phyloP scores from a whole-genome alignment of 1,140 invertebrate species.

The Tyrophagus putrescentiae region DNA sequence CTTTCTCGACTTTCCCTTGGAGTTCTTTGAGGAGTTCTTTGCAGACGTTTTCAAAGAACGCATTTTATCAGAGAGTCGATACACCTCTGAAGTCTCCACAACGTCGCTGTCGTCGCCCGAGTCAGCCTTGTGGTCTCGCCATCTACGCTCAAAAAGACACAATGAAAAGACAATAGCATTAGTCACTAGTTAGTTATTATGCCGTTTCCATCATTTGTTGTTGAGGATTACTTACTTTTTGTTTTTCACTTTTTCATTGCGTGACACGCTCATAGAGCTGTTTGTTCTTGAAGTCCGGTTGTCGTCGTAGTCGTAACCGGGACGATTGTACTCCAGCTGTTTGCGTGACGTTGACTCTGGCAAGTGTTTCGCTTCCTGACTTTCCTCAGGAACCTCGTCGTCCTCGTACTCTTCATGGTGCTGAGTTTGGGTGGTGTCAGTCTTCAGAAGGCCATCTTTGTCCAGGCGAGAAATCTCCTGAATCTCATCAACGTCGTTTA shows the following conservation, averaged over 20 bases:
- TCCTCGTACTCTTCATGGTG: constrained; percentile 43
- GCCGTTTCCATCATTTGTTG: neutral
- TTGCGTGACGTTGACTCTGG: constrained; percentile 36
- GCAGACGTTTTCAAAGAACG: neutral
- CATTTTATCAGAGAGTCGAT: constrained; percentile 2
- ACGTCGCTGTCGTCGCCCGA: constrained; percentile 44
- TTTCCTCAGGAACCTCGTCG: constrained; percentile 53
- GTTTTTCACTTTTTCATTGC: constrained; percentile 4
- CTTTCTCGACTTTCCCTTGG: constrained; percentile 8
- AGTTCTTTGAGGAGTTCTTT: neutral
- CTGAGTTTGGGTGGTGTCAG: constrained; percentile 44
- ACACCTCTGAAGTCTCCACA: constrained; percentile 19
- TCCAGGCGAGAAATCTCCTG: constrained; percentile 42
- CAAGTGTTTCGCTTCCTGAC: constrained; percentile 27
- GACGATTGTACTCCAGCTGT: constrained; percentile 37
- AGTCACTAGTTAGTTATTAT: constrained; percentile 17
- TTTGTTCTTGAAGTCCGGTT: neutral
- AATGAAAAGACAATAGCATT: constrained; percentile 45
- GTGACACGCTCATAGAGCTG: constrained; percentile 1
- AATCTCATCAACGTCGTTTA: constrained; percentile 61
- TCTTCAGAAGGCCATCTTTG: constrained; percentile 65
- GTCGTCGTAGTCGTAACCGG: constrained; percentile 47
- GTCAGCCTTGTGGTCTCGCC: constrained; percentile 70
- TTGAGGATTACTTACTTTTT: constrained; percentile 12
- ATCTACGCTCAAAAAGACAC: constrained; percentile 45